Evolutionary conservation across 2,888 invertebrate species (phyloP).

Genomic region (Hyppa rectilinea): DNA sequence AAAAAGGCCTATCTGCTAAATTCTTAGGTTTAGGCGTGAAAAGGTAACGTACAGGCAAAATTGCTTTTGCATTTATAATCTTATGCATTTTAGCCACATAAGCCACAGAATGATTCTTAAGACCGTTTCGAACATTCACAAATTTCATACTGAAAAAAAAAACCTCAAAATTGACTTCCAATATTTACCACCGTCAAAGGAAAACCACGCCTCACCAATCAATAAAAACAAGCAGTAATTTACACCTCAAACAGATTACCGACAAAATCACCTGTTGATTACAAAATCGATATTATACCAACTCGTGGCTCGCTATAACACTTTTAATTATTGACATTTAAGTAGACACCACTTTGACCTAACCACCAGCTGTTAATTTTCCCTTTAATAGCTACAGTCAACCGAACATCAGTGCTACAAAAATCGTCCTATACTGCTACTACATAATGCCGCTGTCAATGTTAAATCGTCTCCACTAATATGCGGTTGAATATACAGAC

Average conservation of each 20-base stretch:
- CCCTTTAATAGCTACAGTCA: neutral
- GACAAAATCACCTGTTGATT: conserved; percentile 56
- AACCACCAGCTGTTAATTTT: conserved; percentile 17
- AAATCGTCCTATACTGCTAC: neutral
- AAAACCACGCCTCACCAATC: conserved; percentile 40
- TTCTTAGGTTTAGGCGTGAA: too few species aligned
- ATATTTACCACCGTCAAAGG: conserved; percentile 3
- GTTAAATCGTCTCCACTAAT: neutral
- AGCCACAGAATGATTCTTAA: neutral
- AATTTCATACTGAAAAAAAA: neutral
- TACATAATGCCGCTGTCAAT: neutral
- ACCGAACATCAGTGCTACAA: neutral
- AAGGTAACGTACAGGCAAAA: too few species aligned
- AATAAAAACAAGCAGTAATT: conserved; percentile 35
- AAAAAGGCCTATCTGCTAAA: too few species aligned
- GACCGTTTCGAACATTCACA: neutral
- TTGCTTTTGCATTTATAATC: too few species aligned
- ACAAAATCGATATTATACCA: conserved; percentile 48
- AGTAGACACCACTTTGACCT: neutral
- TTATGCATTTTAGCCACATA: too few species aligned
- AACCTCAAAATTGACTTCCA: neutral
- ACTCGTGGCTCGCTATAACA: neutral
- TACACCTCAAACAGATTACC: conserved; percentile 43
- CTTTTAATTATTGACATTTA: conserved; percentile 40
- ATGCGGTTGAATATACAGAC: neutral